Evolutionary conservation across 2,113 vertebrate genomes (phyloP).

Genomic region (Nothobranchius furzeri): DNA sequence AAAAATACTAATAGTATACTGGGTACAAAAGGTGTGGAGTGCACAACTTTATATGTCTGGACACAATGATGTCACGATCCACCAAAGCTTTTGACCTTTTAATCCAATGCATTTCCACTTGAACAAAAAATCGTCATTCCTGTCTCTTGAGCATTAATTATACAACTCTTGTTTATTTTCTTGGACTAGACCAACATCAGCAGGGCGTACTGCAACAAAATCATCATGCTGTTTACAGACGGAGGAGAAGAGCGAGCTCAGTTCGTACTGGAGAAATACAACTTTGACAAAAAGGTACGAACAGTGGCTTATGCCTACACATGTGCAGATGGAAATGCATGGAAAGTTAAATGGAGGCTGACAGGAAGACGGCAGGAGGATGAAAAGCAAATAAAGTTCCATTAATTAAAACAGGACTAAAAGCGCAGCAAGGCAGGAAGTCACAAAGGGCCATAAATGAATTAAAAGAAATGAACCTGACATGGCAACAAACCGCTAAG

Average conservation of each 20-base stretch:
- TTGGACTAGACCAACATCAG: slow-evolving; percentile 86
- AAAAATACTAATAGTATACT: too few species aligned
- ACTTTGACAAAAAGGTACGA: slow-evolving; percentile 89
- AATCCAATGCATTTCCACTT: not conserved
- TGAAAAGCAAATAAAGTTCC: not conserved
- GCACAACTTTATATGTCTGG: too few species aligned
- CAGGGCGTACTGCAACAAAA: slow-evolving; percentile 98
- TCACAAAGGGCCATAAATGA: not conserved
- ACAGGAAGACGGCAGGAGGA: not conserved
- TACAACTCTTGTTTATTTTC: not conserved
- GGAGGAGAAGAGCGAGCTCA: slow-evolving; percentile 96
- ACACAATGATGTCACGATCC: too few species aligned
- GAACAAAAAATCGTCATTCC: too few species aligned
- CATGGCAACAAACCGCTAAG: too few species aligned
- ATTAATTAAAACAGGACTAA: not conserved
- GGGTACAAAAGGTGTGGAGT: too few species aligned
- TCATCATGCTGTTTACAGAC: slow-evolving; percentile 99
- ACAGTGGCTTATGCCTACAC: not conserved
- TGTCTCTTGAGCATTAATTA: not conserved
- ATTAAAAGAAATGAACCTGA: not conserved
- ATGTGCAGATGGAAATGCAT: not conserved
- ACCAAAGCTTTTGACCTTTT: not conserved
- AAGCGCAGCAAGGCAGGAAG: not conserved
- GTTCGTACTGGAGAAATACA: slow-evolving; percentile 92
- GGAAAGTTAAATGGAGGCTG: not conserved